Evolutionary conservation across 2,797 vertebrate genomes (phyloP).

Genomic region (Etheostoma perlongum): DNA sequence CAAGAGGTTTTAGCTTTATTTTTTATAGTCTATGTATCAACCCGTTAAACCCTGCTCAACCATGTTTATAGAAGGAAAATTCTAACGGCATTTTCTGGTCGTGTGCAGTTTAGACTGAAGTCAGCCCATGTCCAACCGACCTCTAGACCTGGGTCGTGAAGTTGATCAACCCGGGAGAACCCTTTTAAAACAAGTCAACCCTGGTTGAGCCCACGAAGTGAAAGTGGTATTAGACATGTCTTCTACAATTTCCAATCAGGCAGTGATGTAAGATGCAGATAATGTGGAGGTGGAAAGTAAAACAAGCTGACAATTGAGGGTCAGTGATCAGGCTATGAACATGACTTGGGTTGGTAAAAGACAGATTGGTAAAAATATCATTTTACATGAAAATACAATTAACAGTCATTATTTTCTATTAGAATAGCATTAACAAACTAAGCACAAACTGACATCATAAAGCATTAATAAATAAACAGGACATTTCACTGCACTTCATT

Average conservation of each 20-base stretch:
- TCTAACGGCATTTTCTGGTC: too few species aligned
- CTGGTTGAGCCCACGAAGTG: too few species aligned
- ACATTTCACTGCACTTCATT: slow-evolving; percentile 66
- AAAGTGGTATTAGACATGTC: slow-evolving; percentile 13
- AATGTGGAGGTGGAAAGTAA: slow-evolving; percentile 10
- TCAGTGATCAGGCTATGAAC: slow-evolving; percentile 35
- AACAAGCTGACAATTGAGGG: slow-evolving; percentile 24
- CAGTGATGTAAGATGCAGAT: slow-evolving; percentile 37
- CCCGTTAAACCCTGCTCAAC: too few species aligned
- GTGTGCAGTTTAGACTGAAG: too few species aligned
- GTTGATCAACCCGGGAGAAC: too few species aligned
- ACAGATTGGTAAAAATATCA: slow-evolving; percentile 36
- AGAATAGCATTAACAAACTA: slow-evolving; percentile 51
- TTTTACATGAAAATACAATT: slow-evolving; percentile 55
- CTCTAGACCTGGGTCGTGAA: too few species aligned
- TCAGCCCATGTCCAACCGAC: too few species aligned
- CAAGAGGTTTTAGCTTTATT: too few species aligned
- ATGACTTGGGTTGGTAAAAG: slow-evolving; percentile 47
- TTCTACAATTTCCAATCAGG: slow-evolving; percentile 16
- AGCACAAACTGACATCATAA: slow-evolving; percentile 59
- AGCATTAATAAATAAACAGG: slow-evolving; percentile 68
- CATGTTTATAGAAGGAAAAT: too few species aligned
- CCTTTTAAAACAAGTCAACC: too few species aligned
- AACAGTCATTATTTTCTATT: slow-evolving; percentile 70
- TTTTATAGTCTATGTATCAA: too few species aligned